phyloP scores from a whole-genome alignment of 2,888 invertebrate genomes.

The Heliconius hortense region DNA sequence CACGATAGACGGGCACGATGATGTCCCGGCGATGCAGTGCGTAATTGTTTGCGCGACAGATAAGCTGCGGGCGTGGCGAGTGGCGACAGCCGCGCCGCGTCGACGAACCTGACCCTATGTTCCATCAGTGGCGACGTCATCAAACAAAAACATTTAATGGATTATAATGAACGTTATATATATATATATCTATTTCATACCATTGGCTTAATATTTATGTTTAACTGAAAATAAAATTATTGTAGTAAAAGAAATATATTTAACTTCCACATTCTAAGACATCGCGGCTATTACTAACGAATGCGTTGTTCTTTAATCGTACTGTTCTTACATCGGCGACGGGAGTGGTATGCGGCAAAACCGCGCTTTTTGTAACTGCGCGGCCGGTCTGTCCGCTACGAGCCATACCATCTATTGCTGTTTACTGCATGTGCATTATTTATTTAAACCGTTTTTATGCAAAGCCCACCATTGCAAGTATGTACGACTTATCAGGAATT shows the following conservation, averaged over 20 bases:
- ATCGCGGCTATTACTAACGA: conserved; percentile 3
- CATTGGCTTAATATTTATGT: too few species aligned
- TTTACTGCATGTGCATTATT: conserved; percentile 44
- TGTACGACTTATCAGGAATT: conserved; percentile 25
- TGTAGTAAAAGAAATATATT: background rate
- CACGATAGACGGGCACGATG: conserved; percentile 21
- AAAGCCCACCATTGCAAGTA: conserved; percentile 31
- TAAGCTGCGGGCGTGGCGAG: conserved; percentile 34
- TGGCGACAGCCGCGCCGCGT: conserved; percentile 1
- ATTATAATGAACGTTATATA: background rate
- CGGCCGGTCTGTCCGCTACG: conserved; percentile 24
- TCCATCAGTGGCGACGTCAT: conserved; percentile 3
- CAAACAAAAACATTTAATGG: background rate
- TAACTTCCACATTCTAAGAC: background rate
- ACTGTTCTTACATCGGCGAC: conserved; percentile 23
- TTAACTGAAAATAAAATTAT: background rate
- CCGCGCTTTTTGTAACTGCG: conserved; percentile 29
- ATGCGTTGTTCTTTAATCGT: conserved; percentile 21
- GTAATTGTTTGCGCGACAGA: conserved; percentile 39
- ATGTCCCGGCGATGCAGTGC: conserved; percentile 29
- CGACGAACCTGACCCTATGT: conserved; percentile 20
- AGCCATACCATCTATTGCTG: conserved; percentile 40
- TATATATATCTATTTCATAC: too few species aligned
- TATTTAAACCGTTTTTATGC: conserved; percentile 39
- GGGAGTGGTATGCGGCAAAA: conserved; percentile 36